A percentile compares a stretch with the other conserved stretches of the same genome.
These are phyloP conservation scores for Neodiprion fabricii DNA, from an alignment of 1,140 invertebrate species.

Conservation along the genomic window DNA sequence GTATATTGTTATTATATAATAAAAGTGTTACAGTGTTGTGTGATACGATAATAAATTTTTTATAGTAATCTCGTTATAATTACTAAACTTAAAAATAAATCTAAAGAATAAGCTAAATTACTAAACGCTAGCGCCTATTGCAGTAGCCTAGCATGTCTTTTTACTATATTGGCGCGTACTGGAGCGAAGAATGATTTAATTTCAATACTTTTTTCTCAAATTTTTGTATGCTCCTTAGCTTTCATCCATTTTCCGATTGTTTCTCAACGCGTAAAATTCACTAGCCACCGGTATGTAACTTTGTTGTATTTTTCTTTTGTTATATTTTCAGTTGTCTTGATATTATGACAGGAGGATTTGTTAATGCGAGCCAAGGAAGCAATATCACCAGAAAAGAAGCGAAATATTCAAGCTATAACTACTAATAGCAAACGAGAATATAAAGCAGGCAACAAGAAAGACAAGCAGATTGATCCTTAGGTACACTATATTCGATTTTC, in stretches of 20 bases:
- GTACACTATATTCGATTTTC: slow-evolving; percentile 25
- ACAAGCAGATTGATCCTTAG: not conserved
- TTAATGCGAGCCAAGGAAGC: too few relatives aligned
- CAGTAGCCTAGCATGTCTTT: slow-evolving; percentile 53
- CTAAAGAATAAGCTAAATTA: slow-evolving; percentile 52
- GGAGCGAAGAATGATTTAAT: not conserved
- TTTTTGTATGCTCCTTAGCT: not conserved
- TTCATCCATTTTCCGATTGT: not conserved
- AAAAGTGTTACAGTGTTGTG: slow-evolving; percentile 60
- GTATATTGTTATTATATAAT: slow-evolving; percentile 59
- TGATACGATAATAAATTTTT: slow-evolving; percentile 6
- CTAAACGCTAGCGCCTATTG: slow-evolving; percentile 53
- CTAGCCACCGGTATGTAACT: not conserved
- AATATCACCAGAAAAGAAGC: too few relatives aligned
- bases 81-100: slow-evolving; percentile 44
- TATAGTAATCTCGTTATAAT: slow-evolving; percentile 10
- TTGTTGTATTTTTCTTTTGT: not conserved
- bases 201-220: not conserved
- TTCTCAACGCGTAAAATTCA: not conserved
- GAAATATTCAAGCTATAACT: too few relatives aligned
- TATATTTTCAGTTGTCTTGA: not conserved
- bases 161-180: slow-evolving; percentile 47
- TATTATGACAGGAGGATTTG: not conserved
- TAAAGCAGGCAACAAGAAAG: too few relatives aligned
- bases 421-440: too few relatives aligned